Evolutionary conservation across 1,140 invertebrate genomes (phyloP).

Genomic region (Tetranychus cinnabarinus): DNA sequence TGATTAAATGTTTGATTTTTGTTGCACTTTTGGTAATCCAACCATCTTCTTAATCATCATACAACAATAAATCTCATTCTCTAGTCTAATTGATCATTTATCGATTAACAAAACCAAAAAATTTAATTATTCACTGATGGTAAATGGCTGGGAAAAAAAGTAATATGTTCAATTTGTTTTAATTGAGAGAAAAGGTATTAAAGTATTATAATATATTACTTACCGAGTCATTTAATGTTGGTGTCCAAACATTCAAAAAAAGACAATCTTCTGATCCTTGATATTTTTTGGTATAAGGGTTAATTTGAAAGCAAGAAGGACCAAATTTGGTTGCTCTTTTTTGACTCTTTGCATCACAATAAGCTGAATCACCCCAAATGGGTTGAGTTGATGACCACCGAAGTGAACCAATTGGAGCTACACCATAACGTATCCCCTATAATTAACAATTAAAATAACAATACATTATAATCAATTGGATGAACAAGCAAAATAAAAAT

Average conservation of each 20-base stretch:
- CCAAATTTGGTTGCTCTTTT: slow-evolving; percentile 11
- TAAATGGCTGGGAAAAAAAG: too few relatives aligned
- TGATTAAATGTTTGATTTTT: too few relatives aligned
- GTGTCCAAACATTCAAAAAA: slow-evolving; percentile 76
- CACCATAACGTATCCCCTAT: slow-evolving; percentile 42
- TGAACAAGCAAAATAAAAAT: too few relatives aligned
- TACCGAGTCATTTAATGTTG: slow-evolving; percentile 22
- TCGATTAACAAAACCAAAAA: too few relatives aligned
- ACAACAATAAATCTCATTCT: too few relatives aligned
- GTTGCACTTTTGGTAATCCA: too few relatives aligned
- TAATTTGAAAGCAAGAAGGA: slow-evolving; percentile 12
- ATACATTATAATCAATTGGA: too few relatives aligned
- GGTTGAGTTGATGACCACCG: slow-evolving; percentile 23
- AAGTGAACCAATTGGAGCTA: slow-evolving; percentile 34
- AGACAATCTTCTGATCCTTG: slow-evolving; percentile 59
- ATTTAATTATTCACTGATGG: too few relatives aligned
- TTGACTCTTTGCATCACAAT: slow-evolving; percentile 8
- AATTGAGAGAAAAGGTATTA: not conserved
- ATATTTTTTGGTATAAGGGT: slow-evolving; percentile 11
- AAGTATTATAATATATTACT: slow-evolving; percentile 1
- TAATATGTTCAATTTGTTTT: not conserved
- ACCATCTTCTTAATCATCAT: too few relatives aligned
- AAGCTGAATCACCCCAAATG: slow-evolving; percentile 7
- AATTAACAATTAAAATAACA: slow-evolving; percentile 19
- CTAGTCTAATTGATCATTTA: too few relatives aligned